Percentiles rank a stretch among this genome's conserved stretches.
Evolutionary conservation across 2,797 vertebrate species (phyloP).

Genomic region (Cossypha polioptera): DNA sequence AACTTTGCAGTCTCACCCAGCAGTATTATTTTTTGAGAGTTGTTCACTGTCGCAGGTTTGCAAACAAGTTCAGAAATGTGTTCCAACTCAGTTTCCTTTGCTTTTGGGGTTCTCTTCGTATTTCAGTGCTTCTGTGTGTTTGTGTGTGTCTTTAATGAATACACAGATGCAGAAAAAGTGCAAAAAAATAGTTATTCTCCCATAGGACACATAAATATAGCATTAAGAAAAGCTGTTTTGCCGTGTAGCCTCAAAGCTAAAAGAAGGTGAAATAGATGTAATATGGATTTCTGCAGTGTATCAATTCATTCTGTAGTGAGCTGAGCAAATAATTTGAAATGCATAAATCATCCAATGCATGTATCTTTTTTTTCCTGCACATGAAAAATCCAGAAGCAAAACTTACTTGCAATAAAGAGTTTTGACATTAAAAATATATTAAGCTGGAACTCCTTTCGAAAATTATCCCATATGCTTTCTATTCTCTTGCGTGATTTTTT

Average conservation of each 20-base stretch:
- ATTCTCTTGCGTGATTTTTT: background rate
- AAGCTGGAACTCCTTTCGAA: background rate
- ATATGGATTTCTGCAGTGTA: slow-evolving; percentile 53
- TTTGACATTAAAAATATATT: slow-evolving; percentile 45
- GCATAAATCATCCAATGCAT: slow-evolving; percentile 26
- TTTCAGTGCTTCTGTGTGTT: slow-evolving; percentile 56
- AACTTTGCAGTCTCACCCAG: slow-evolving; percentile 75
- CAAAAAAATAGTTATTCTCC: slow-evolving; percentile 53
- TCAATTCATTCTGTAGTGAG: slow-evolving; percentile 27
- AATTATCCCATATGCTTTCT: background rate
- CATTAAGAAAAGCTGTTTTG: slow-evolving; percentile 65
- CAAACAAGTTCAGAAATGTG: slow-evolving; percentile 72
- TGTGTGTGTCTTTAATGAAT: slow-evolving; percentile 70
- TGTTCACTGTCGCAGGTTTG: slow-evolving; percentile 65
- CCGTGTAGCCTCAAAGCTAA: slow-evolving; percentile 65
- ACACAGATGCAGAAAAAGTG: slow-evolving; percentile 71
- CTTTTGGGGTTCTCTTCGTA: slow-evolving; percentile 71
- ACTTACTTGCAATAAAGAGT: background rate
- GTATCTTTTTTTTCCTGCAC: background rate
- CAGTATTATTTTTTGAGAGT: slow-evolving; percentile 69
- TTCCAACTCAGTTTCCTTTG: slow-evolving; percentile 71
- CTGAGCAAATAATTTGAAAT: slow-evolving; percentile 50
- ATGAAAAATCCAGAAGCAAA: slow-evolving; percentile 53
- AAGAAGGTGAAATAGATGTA: slow-evolving; percentile 57
- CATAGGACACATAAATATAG: slow-evolving; percentile 72